Evolutionary conservation across 2,797 vertebrate species (phyloP).

Genomic region (Poliocrania exsul): DNA sequence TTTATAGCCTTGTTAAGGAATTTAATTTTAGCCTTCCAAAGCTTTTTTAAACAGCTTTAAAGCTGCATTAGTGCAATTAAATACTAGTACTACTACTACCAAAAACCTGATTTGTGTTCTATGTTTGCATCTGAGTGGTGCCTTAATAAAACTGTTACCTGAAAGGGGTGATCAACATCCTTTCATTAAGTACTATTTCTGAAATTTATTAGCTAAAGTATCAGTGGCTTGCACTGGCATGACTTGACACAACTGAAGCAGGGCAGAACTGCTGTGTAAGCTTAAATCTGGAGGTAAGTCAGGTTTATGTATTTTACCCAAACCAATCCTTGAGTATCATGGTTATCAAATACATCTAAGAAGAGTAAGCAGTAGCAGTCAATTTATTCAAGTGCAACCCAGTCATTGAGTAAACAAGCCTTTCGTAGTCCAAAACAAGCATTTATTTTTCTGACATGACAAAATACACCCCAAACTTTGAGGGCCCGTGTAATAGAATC

Average conservation of each 20-base stretch:
- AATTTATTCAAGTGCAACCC: background rate
- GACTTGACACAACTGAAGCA: background rate
- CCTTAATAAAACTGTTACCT: background rate
- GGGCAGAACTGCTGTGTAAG: background rate
- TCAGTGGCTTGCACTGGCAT: background rate
- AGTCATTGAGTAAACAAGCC: background rate
- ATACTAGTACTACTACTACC: background rate
- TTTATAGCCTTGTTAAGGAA: background rate
- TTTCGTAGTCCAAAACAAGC: background rate
- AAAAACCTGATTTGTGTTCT: background rate
- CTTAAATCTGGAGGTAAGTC: background rate
- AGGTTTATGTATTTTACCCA: background rate
- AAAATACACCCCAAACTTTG: background rate
- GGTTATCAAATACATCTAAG: background rate
- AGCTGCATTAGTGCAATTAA: background rate
- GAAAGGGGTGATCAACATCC: background rate
- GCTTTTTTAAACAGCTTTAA: background rate
- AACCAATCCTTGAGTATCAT: background rate
- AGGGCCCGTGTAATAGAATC: background rate
- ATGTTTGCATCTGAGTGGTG: background rate
- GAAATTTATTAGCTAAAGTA: background rate
- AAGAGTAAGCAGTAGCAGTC: background rate
- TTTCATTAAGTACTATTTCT: background rate
- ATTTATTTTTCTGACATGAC: constrained; percentile 28
- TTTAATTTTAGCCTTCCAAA: background rate